Conservation (phyloP, 2,797 vertebrate species). For the Taenioides sp. region DNA sequence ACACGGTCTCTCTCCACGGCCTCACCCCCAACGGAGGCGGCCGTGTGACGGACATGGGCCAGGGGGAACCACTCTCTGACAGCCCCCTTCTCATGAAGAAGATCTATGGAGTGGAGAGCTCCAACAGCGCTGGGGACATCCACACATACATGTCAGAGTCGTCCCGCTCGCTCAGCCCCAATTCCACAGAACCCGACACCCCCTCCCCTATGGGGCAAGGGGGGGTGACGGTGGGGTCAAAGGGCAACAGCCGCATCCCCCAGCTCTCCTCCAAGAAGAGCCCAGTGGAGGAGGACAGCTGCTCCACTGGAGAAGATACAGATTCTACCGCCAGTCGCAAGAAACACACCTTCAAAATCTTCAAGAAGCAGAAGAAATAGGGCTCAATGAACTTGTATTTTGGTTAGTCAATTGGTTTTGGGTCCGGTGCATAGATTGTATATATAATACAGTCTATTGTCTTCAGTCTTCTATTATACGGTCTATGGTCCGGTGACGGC, state of each 20-base stretch:
- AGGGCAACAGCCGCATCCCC: constrained; percentile 85
- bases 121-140: constrained; percentile 87
- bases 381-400: constrained; percentile 50
- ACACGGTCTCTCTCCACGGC: constrained; percentile 67
- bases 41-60: constrained; percentile 71
- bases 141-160: constrained; percentile 84
- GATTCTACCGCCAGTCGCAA: constrained; percentile 90
- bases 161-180: constrained; percentile 90
- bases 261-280: constrained; percentile 94
- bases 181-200: constrained; percentile 93
- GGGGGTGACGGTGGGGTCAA: constrained; percentile 51
- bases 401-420: constrained; percentile 39
- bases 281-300: constrained; percentile 91
- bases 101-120: constrained; percentile 81
- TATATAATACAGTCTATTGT: no score
- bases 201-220: constrained; percentile 83
- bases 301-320: constrained; percentile 91
- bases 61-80: constrained; percentile 75
- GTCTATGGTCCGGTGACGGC: constrained; percentile 38
- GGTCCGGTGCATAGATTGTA: neutral
- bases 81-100: constrained; percentile 88
- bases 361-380: constrained; percentile 97
- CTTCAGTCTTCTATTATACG: no score
- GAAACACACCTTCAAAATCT: constrained; percentile 97
- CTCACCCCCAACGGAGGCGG: constrained; percentile 83